These are phyloP conservation scores for Pollachius pollachius DNA, from an alignment of 2,113 vertebrate species.

Conservation along the genomic window DNA sequence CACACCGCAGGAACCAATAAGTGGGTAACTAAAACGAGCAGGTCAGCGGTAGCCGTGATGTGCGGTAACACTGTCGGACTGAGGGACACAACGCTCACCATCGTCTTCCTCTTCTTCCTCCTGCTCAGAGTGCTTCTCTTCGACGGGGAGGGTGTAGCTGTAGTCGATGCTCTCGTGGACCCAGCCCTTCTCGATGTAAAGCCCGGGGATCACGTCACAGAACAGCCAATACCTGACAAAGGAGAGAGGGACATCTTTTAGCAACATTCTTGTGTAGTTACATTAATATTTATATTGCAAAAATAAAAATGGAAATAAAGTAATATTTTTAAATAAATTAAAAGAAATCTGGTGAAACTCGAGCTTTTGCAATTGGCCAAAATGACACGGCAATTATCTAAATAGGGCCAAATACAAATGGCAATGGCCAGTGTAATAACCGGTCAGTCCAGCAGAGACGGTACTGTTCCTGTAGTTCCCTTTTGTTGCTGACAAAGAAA, in stretches of 20 bases:
- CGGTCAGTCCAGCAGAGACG: too few relatives aligned
- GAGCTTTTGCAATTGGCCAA: too few relatives aligned
- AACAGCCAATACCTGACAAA: slow-evolving; percentile 93
- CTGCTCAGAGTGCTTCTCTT: slow-evolving; percentile 69
- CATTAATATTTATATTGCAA: not conserved
- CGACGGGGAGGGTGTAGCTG: slow-evolving; percentile 78
- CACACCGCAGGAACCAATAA: too few relatives aligned
- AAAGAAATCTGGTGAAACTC: too few relatives aligned
- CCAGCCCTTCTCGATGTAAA: slow-evolving; percentile 98
- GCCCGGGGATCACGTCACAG: slow-evolving; percentile 91
- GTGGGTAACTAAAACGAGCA: not conserved
- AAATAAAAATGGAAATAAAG: too few relatives aligned
- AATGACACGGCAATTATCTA: too few relatives aligned
- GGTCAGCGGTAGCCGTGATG: not conserved
- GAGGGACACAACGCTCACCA: slow-evolving; percentile 8
- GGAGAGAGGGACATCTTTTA: not conserved
- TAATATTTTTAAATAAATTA: too few relatives aligned
- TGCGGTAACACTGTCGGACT: not conserved
- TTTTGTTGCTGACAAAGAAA: not conserved
- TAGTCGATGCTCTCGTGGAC: slow-evolving; percentile 92
- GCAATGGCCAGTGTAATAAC: too few relatives aligned
- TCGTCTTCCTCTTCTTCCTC: slow-evolving; percentile 69
- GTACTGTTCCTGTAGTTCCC: too few relatives aligned
- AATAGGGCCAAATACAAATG: too few relatives aligned
- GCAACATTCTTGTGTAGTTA: too few relatives aligned